Conservation (phyloP, 2,797 vertebrate genomes). For the Florisuga fusca region DNA sequence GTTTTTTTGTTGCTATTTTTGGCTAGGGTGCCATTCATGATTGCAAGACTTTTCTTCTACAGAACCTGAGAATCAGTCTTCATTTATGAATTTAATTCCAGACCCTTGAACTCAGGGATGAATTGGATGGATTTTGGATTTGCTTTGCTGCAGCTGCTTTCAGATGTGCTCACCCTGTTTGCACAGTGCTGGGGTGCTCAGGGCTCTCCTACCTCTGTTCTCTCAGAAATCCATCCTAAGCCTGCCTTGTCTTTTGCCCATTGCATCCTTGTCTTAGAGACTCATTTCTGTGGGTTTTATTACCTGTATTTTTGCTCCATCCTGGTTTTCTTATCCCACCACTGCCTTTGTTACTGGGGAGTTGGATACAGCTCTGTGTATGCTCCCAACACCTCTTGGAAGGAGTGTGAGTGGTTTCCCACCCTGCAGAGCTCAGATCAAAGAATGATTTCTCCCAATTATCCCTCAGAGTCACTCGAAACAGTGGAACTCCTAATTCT, state of each 20-base stretch:
- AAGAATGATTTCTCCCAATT: neutral
- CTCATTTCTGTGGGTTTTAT: neutral
- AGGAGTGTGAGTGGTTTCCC: neutral
- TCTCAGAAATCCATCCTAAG: neutral
- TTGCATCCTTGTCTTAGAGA: neutral
- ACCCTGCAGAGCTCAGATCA: neutral
- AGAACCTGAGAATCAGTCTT: neutral
- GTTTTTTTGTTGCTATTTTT: neutral
- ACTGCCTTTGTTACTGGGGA: neutral
- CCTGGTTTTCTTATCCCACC: neutral
- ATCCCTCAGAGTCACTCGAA: neutral
- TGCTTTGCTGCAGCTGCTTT: neutral
- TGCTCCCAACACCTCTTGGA: neutral
- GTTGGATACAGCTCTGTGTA: neutral
- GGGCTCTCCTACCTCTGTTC: neutral
- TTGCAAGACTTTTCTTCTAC: neutral
- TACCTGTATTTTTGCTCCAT: neutral
- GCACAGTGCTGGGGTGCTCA: neutral
- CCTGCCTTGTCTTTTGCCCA: neutral
- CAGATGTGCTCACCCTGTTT: neutral
- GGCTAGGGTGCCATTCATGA: neutral
- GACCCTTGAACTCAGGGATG: fast-evolving
- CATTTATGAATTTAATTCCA: neutral
- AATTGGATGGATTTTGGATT: neutral
- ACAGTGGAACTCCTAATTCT: neutral